Conservation (phyloP, 2,113 vertebrate genomes). For the Alectura lathami region DNA sequence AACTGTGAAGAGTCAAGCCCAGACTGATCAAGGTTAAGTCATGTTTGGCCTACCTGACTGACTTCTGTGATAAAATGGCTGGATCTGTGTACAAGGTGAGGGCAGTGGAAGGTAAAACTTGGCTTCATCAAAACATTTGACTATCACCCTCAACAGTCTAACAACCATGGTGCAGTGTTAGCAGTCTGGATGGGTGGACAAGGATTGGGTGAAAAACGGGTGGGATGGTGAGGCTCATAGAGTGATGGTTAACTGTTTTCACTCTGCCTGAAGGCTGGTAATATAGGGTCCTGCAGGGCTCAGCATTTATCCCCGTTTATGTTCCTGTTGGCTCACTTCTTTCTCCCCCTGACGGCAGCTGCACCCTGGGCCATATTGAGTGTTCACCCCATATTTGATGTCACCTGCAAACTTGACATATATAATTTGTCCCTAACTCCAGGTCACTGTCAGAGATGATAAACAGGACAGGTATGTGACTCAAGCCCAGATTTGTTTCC, state of each 20-base stretch:
- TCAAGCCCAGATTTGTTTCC: neutral
- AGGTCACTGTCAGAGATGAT: neutral
- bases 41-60: neutral
- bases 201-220: neutral
- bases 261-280: neutral
- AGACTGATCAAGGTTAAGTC: no score
- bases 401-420: neutral
- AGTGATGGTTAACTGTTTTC: neutral
- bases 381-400: neutral
- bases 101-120: neutral
- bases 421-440: neutral
- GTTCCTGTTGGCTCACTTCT: neutral
- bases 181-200: neutral
- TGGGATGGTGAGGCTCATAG: neutral
- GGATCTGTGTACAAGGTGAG: neutral
- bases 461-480: neutral
- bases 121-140: neutral
- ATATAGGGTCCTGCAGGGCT: neutral
- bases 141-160: neutral
- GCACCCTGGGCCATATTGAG: neutral
- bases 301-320: neutral
- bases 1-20: no score
- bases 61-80: neutral
- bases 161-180: neutral
- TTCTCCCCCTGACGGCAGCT: neutral